Conservation (phyloP, 2,113 vertebrate species). For the Dipodomys stephensi region DNA sequence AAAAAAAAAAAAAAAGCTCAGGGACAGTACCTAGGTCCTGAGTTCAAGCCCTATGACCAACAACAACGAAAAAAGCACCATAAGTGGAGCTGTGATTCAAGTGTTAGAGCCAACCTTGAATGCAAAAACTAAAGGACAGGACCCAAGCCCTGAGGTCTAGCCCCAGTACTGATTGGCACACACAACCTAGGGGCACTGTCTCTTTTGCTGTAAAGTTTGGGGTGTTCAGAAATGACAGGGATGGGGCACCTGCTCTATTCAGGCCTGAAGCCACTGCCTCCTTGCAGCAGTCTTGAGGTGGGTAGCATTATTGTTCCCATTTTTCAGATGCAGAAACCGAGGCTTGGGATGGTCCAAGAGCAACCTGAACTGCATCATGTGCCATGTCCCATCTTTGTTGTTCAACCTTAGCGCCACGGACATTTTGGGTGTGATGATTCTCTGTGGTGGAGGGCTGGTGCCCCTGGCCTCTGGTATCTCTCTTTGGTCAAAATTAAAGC, state of each 20-base stretch:
- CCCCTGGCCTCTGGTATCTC: background rate
- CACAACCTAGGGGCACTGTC: background rate
- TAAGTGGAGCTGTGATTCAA: no score
- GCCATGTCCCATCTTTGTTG: background rate
- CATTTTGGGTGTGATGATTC: background rate
- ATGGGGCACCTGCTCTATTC: background rate
- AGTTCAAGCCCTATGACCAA: no score
- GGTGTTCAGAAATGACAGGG: background rate
- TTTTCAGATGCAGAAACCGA: slow-evolving; percentile 28
- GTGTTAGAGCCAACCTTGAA: no score
- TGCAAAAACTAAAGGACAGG: no score
- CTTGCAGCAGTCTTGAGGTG: background rate
- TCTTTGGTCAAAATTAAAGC: background rate
- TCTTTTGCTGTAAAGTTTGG: slow-evolving; percentile 5
- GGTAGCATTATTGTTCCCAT: background rate
- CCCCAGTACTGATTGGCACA: no score
- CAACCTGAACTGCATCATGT: background rate
- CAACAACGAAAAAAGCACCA: no score
- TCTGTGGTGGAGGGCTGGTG: background rate
- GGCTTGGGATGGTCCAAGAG: background rate
- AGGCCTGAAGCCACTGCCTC: background rate
- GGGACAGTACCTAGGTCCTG: no score
- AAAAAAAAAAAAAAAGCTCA: no score
- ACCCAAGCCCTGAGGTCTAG: no score
- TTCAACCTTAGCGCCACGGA: fast-evolving